A percentile compares a stretch with the other conserved stretches of the same genome.
phyloP scores from a whole-genome alignment of 2,888 invertebrate species.

The Alitta virens region DNA sequence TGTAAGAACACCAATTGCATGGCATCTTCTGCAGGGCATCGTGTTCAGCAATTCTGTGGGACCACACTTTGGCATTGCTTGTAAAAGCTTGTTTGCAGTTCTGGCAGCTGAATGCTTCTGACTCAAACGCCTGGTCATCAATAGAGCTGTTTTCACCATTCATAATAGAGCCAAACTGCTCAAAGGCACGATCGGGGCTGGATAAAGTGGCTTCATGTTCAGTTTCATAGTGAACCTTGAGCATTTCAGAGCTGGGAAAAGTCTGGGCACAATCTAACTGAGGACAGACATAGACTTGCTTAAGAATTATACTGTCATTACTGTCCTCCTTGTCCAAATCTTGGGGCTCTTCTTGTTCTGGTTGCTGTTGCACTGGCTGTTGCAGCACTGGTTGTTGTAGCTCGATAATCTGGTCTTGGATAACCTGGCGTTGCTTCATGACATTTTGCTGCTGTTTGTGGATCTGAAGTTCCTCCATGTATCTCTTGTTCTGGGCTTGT shows the following conservation, averaged over 20 bases:
- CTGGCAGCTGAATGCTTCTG: slow-evolving; percentile 11
- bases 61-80: slow-evolving; percentile 21
- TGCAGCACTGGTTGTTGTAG: too few relatives aligned
- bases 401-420: too few relatives aligned
- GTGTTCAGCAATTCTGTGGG: slow-evolving; percentile 18
- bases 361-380: too few relatives aligned
- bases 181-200: neutral
- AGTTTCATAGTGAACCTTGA: neutral
- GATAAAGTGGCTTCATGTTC: neutral
- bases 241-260: neutral
- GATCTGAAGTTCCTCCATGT: too few relatives aligned
- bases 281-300: neutral
- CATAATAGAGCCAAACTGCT: neutral
- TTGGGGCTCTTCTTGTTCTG: too few relatives aligned
- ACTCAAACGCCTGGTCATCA: neutral
- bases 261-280: neutral
- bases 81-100: slow-evolving; percentile 22
- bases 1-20: slow-evolving; percentile 24
- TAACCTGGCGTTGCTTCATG: too few relatives aligned
- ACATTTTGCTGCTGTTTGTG: too few relatives aligned
- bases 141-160: neutral
- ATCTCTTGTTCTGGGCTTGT: too few relatives aligned
- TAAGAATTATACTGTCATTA: too few relatives aligned
- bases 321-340: too few relatives aligned
- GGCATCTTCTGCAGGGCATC: slow-evolving; percentile 9